phyloP scores from a whole-genome alignment of 2,113 vertebrate genomes.

The Hippocampus abdominalis region DNA sequence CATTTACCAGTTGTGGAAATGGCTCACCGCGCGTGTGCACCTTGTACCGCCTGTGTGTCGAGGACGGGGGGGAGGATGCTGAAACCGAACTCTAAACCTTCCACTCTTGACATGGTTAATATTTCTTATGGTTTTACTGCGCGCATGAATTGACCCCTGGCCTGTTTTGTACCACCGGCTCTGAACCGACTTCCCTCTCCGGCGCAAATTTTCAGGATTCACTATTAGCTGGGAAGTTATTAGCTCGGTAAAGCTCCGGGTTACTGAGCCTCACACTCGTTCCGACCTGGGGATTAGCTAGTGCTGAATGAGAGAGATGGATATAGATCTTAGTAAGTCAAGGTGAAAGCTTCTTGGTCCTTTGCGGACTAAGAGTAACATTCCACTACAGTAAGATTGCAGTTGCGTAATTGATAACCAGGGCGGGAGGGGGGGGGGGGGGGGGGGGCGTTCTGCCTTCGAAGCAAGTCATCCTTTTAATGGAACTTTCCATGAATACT shows the following conservation, averaged over 20 bases:
- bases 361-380: constrained; percentile 45
- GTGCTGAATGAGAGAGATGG: constrained; percentile 32
- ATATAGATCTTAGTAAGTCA: constrained; percentile 42
- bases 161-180: constrained; percentile 14
- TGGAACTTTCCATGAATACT: constrained; percentile 41
- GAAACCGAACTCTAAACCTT: constrained; percentile 8
- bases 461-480: neutral
- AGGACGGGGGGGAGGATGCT: constrained; percentile 20
- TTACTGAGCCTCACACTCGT: constrained; percentile 33
- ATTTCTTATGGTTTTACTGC: constrained; percentile 57
- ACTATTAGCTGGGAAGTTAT: constrained; percentile 58
- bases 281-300: constrained; percentile 49
- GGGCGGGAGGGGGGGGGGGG: neutral
- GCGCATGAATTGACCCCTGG: constrained; percentile 42
- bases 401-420: constrained; percentile 52
- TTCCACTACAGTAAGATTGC: constrained; percentile 51
- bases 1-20: constrained; percentile 52
- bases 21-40: constrained; percentile 4
- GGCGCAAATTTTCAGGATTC: constrained; percentile 49
- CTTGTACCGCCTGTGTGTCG: neutral
- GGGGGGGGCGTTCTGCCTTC: constrained; percentile 1
- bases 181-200: constrained; percentile 38
- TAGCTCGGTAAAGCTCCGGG: constrained; percentile 41
- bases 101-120: constrained; percentile 48
- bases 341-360: constrained; percentile 40